Percentiles rank a stretch among this genome's conserved stretches.
Conservation (phyloP, 2,113 vertebrate species). For the Accipiter virgatus region DNA sequence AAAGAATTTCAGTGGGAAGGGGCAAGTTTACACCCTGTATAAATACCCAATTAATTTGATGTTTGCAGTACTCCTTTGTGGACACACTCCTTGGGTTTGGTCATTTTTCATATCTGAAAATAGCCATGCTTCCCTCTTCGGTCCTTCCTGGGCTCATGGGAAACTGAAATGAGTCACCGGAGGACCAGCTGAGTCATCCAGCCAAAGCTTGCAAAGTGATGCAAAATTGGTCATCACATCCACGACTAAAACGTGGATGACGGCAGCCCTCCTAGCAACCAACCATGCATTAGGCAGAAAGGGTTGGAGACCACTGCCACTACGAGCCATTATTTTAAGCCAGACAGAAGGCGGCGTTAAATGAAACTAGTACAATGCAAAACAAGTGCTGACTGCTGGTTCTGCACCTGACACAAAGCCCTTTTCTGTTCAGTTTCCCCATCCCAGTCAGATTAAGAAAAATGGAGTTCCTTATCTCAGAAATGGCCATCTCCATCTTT, state of each 20-base stretch:
- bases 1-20: neutral
- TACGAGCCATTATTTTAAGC: neutral
- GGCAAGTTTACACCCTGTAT: neutral
- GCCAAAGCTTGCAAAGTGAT: conserved; percentile 11
- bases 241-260: neutral
- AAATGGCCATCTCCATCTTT: neutral
- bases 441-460: neutral
- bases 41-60: neutral
- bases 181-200: conserved; percentile 43
- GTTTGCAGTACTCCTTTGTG: neutral
- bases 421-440: neutral
- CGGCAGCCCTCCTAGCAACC: conserved; percentile 15
- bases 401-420: neutral
- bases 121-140: neutral
- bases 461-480: neutral
- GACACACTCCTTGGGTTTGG: neutral
- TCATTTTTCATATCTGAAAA: neutral
- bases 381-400: neutral
- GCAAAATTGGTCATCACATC: conserved; percentile 15
- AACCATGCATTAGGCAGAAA: neutral
- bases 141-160: conserved; percentile 3
- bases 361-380: neutral
- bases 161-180: conserved; percentile 44
- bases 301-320: neutral
- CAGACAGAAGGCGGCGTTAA: neutral